Evolutionary conservation across 2,113 vertebrate species (phyloP).

Genomic region (Hippotragus niger): DNA sequence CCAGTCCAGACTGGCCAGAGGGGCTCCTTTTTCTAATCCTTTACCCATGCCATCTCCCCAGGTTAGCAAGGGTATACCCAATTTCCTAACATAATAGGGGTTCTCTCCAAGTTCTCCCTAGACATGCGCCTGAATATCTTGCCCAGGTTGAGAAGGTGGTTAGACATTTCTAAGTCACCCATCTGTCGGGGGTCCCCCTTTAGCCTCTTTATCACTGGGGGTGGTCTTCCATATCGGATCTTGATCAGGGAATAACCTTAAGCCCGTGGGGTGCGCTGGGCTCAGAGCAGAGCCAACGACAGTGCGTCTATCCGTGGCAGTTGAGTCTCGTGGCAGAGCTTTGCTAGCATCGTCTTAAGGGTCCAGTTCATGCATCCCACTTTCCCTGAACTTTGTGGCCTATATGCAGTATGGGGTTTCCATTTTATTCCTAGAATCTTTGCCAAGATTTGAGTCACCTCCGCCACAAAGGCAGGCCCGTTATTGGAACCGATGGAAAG

Average conservation of each 20-base stretch:
- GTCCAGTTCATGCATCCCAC: not conserved
- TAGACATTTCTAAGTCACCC: not conserved
- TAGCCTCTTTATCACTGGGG: not conserved
- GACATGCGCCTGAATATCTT: not conserved
- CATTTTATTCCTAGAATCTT: not conserved
- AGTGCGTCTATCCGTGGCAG: not conserved
- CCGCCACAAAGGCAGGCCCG: fast-evolving
- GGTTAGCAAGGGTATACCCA: not conserved
- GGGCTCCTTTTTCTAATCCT: not conserved
- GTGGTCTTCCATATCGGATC: not conserved
- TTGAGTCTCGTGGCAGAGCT: not conserved
- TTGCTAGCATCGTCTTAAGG: fast-evolving
- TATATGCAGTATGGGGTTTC: not conserved
- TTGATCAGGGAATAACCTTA: not conserved
- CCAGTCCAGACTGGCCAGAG: not conserved
- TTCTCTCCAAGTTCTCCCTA: not conserved
- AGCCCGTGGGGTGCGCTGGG: not conserved
- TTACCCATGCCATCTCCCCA: not conserved
- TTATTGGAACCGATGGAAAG: not conserved
- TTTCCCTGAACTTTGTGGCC: not conserved
- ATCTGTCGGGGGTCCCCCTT: not conserved
- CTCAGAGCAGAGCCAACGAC: not conserved
- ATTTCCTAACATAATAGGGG: not conserved
- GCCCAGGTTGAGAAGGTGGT: not conserved
- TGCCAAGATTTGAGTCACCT: not conserved